Conservation (phyloP, 2,113 vertebrate genomes). For the Oncorhynchus clarkii region DNA sequence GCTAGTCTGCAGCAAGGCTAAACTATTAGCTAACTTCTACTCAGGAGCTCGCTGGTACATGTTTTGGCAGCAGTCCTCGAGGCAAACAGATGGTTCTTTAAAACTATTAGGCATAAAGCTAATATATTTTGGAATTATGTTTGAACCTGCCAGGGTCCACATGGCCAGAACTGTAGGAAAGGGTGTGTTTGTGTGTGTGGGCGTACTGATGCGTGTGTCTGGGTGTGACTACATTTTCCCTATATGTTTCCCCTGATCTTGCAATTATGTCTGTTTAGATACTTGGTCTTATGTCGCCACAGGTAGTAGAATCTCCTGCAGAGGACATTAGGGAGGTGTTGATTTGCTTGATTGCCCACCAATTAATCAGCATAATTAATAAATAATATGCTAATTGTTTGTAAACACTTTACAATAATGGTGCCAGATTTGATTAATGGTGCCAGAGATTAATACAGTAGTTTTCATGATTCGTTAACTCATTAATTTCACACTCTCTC, state of each 20-base stretch:
- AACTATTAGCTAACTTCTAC: not conserved
- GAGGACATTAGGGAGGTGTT: not conserved
- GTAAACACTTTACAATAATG: conserved; percentile 42
- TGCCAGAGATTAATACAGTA: too few species aligned
- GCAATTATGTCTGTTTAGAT: too few species aligned
- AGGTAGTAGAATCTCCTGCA: not conserved
- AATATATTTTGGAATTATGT: conserved; percentile 46
- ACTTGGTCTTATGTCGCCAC: too few species aligned
- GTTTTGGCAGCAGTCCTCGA: not conserved
- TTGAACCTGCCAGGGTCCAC: not conserved
- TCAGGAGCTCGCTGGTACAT: not conserved
- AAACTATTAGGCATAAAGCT: conserved; percentile 43
- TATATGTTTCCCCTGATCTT: not conserved
- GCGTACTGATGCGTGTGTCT: not conserved
- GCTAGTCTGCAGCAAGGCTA: too few species aligned
- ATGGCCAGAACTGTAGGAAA: not conserved
- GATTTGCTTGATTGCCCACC: not conserved
- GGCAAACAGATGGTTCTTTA: conserved; percentile 38
- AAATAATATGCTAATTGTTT: not conserved
- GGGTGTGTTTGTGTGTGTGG: not conserved
- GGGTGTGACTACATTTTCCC: not conserved
- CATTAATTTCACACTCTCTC: too few species aligned
- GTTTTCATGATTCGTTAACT: too few species aligned
- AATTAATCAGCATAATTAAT: not conserved
- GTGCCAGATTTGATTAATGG: not conserved